Percentiles rank a stretch among this genome's conserved stretches.
Evolutionary conservation across 2,888 invertebrate species (phyloP).

Genomic region (Drosophila mayaguana): DNA sequence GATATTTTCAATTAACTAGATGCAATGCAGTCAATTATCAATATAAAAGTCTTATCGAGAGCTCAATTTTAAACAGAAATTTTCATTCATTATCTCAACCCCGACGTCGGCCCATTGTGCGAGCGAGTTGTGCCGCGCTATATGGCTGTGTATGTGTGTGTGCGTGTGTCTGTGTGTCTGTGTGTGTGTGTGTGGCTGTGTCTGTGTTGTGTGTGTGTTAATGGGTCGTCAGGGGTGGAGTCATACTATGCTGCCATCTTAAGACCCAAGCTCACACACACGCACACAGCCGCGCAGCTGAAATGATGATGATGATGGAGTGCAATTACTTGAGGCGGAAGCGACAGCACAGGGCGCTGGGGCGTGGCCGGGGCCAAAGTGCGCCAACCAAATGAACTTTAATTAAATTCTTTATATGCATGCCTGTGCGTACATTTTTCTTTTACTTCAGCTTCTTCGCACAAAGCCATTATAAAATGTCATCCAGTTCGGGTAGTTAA

Average conservation of each 20-base stretch:
- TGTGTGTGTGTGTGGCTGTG: constrained; percentile 27
- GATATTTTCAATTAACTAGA: neutral
- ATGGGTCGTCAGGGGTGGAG: constrained; percentile 37
- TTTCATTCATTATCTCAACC: neutral
- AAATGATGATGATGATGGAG: constrained; percentile 69
- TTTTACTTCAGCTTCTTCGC: constrained; percentile 33
- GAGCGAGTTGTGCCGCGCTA: constrained; percentile 9
- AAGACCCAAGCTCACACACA: constrained; percentile 16
- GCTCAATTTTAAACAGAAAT: neutral
- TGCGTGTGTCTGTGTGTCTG: constrained; percentile 3
- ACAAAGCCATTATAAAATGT: constrained; percentile 63
- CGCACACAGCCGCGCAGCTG: constrained; percentile 11
- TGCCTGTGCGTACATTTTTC: constrained; percentile 54
- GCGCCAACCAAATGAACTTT: constrained; percentile 71
- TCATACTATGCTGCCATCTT: constrained; percentile 20
- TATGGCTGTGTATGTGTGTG: constrained; percentile 19
- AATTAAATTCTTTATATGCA: constrained; percentile 75
- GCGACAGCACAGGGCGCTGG: constrained; percentile 39
- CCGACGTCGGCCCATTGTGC: constrained; percentile 37
- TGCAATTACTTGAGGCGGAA: constrained; percentile 76
- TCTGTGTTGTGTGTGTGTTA: constrained; percentile 45
- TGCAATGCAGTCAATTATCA: neutral
- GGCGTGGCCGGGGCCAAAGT: constrained; percentile 18
- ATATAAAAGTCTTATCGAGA: neutral
- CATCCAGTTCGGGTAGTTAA: constrained; percentile 17